phyloP scores from a whole-genome alignment of 2,797 vertebrate genomes.

The Xenopus petersii region DNA sequence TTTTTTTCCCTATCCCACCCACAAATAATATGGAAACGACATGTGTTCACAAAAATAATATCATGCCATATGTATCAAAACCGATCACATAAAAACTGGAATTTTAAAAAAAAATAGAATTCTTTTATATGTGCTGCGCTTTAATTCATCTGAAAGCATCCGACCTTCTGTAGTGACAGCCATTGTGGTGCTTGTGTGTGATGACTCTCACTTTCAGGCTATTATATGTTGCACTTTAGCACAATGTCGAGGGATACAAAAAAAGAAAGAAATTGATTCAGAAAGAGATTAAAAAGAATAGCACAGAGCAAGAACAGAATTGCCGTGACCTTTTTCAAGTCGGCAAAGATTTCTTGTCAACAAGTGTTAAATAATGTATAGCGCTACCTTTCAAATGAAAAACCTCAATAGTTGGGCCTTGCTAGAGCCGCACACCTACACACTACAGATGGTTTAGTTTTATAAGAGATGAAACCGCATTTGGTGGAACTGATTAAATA shows the following conservation, averaged over 20 bases:
- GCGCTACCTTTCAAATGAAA: conserved; percentile 62
- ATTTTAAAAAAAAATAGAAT: neutral
- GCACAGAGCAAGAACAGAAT: neutral
- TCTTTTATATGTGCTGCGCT: neutral
- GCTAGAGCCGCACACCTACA: conserved; percentile 80
- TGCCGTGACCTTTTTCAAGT: conserved; percentile 16
- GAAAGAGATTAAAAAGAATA: conserved; percentile 1
- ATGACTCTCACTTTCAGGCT: neutral
- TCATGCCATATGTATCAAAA: conserved; percentile 43
- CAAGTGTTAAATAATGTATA: conserved; percentile 44
- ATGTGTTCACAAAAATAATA: conserved; percentile 43
- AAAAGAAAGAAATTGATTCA: neutral
- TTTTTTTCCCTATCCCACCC: conserved; percentile 27
- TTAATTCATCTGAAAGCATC: neutral
- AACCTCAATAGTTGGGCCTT: conserved; percentile 57
- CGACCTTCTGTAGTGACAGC: neutral
- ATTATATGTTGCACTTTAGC: neutral
- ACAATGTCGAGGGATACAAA: neutral
- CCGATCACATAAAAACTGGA: conserved; percentile 5
- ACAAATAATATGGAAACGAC: conserved; percentile 48
- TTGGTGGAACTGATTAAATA: conserved; percentile 99
- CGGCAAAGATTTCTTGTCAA: conserved; percentile 36
- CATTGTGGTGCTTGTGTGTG: neutral
- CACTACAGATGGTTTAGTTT: conserved; percentile 96
- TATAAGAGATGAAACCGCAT: conserved; percentile 95